Evolutionary conservation across 1,140 invertebrate species (phyloP).

Genomic region (Danaus plexippus): DNA sequence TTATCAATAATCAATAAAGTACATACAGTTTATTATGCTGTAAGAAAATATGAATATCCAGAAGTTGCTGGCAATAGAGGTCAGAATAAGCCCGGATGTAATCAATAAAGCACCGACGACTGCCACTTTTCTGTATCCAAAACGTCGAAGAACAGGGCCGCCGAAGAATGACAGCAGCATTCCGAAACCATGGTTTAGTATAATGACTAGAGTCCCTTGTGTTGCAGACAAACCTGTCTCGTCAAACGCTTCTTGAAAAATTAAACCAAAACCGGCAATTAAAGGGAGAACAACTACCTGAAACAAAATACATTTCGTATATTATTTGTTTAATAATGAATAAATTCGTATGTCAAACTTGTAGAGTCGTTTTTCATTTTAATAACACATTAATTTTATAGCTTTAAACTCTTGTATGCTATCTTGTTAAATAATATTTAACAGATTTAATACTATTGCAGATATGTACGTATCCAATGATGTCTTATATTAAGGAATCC

Average conservation of each 20-base stretch:
- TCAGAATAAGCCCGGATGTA: slow-evolving; percentile 67
- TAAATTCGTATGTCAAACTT: too few species aligned
- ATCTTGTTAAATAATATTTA: too few species aligned
- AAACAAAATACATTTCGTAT: slow-evolving; percentile 21
- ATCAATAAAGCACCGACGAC: slow-evolving; percentile 65
- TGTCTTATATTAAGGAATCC: too few species aligned
- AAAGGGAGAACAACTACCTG: slow-evolving; percentile 74
- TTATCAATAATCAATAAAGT: slow-evolving; percentile 7
- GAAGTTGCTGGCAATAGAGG: slow-evolving; percentile 67
- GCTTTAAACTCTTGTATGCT: too few species aligned
- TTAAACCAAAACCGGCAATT: slow-evolving; percentile 72
- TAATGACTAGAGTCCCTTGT: slow-evolving; percentile 73
- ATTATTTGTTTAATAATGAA: too few species aligned
- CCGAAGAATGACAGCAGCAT: slow-evolving; percentile 75
- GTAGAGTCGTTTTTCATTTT: too few species aligned
- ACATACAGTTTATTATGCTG: slow-evolving; percentile 77
- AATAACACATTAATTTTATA: too few species aligned
- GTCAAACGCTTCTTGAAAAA: slow-evolving; percentile 73
- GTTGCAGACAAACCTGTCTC: slow-evolving; percentile 67
- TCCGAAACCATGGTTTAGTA: slow-evolving; percentile 75
- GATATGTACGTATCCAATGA: too few species aligned
- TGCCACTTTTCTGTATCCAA: slow-evolving; percentile 74
- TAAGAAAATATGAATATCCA: slow-evolving; percentile 74
- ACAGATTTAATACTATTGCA: too few species aligned
- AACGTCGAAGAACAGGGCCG: slow-evolving; percentile 72